Percentiles rank a stretch among this genome's conserved stretches.
phyloP scores from a whole-genome alignment of 2,113 vertebrate genomes.

The Myodes glareolus region DNA sequence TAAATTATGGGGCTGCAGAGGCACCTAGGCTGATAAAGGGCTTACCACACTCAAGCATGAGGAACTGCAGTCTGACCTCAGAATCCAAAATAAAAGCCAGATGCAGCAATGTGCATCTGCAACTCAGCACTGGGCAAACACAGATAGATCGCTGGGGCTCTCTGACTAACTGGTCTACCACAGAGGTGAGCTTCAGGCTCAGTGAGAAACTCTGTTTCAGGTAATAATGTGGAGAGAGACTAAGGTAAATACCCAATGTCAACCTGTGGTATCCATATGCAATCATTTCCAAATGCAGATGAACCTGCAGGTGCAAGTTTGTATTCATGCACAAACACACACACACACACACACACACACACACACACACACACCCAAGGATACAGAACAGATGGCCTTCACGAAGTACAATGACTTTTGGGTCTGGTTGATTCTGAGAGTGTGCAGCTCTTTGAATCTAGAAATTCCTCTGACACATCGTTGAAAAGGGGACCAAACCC shows the following conservation, averaged over 20 bases:
- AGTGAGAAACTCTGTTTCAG: background rate
- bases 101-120: background rate
- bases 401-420: background rate
- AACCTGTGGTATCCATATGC: background rate
- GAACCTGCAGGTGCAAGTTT: background rate
- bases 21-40: background rate
- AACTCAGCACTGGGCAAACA: too few species aligned
- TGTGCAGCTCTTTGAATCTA: background rate
- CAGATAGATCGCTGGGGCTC: background rate
- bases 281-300: background rate
- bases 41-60: background rate
- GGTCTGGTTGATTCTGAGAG: background rate
- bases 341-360: background rate
- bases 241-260: too few species aligned
- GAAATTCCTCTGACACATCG: background rate
- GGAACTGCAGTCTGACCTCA: background rate
- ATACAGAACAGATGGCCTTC: background rate
- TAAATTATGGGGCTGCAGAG: background rate
- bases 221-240: background rate
- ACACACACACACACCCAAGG: background rate
- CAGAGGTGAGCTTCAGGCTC: background rate
- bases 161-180: background rate
- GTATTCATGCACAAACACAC: background rate
- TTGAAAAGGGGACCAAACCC: background rate
- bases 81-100: background rate